Conservation (phyloP, 1,140 invertebrate genomes). For the Drosophila nigromelanica region DNA sequence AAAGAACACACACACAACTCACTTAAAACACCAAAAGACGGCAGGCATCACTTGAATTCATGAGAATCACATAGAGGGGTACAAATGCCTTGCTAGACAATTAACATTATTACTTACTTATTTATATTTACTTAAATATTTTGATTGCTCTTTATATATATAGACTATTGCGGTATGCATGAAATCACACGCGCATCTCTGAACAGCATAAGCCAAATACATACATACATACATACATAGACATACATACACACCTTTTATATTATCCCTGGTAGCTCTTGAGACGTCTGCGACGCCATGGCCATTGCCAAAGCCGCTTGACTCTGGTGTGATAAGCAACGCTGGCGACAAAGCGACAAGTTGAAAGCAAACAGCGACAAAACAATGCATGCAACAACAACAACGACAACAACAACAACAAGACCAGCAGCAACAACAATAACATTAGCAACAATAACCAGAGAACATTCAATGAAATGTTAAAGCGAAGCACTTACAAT, state of each 20-base stretch:
- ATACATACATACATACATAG: not conserved
- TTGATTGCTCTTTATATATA: too few species aligned
- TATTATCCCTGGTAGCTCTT: constrained; percentile 28
- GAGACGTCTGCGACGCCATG: constrained; percentile 15
- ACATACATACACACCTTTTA: constrained; percentile 1
- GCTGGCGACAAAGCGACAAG: constrained; percentile 36
- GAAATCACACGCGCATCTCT: constrained; percentile 11
- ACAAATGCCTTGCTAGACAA: too few species aligned
- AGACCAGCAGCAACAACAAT: constrained; percentile 9
- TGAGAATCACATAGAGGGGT: too few species aligned
- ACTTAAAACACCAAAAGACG: too few species aligned
- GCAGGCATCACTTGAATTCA: too few species aligned
- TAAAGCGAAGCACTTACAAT: constrained; percentile 63
- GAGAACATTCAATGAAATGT: constrained; percentile 50
- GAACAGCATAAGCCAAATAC: not conserved
- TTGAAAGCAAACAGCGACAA: constrained; percentile 54
- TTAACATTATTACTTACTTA: too few species aligned
- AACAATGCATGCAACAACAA: constrained; percentile 33
- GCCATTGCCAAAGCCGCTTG: constrained; percentile 27
- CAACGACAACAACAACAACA: constrained; percentile 15
- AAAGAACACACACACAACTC: too few species aligned
- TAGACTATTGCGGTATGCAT: not conserved
- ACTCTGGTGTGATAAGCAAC: constrained; percentile 42
- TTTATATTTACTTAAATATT: too few species aligned
- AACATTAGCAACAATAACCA: constrained; percentile 11